Base-by-base conservation (phyloP, 2,113 vertebrate species). In the Clarias magur region DNA sequence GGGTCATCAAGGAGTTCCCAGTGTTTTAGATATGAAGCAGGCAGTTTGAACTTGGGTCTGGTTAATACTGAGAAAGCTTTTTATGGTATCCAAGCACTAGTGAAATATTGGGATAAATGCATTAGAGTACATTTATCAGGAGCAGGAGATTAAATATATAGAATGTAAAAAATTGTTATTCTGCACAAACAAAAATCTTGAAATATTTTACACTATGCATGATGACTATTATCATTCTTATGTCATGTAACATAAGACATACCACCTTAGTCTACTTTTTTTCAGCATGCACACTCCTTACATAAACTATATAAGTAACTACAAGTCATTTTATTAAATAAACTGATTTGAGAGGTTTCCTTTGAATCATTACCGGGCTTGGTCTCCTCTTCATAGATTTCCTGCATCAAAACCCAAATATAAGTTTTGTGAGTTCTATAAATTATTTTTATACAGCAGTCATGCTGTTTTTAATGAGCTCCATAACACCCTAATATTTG, bases 381-480 rank as follows among this genome's bases (percentile, higher is more conserved):
- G 68, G 62, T 63, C 48, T 67, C n/a, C 68, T 86, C 56, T 80
- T 42, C 38, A 82, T 79, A 81, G 88, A 76, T 82, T 54, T 80
- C 42, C 80, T 62, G 73, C 75, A 63, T 83, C 75, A 62, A n/a
- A 70, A 53, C 25, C 48, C 11, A 53, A 89, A 56, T 82, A 73
- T 73, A 19, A 48, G 57, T 27, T 38, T 23, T 60, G 21, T 59
- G 25, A 42, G 54, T 53, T 76, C 42, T 53, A 53, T 53, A 25
- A 56, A 27, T 56, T 16, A 2, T 34, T 54, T 78, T 27, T 54
- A n/a, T 54, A n/a, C 30, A 85, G 81, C 86, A 68, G 88, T 87
- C 76, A 62, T 86, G 85, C 78, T 84, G 73, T 80, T 89, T 88
- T 91, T 89, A 89, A 89, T 92, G 89, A 72, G 65, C 88, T 87